Percentiles rank a stretch among this genome's conserved stretches.
These are phyloP conservation scores for Irena cyanogastra DNA, from an alignment of 2,113 vertebrate species.

Conservation along the genomic window DNA sequence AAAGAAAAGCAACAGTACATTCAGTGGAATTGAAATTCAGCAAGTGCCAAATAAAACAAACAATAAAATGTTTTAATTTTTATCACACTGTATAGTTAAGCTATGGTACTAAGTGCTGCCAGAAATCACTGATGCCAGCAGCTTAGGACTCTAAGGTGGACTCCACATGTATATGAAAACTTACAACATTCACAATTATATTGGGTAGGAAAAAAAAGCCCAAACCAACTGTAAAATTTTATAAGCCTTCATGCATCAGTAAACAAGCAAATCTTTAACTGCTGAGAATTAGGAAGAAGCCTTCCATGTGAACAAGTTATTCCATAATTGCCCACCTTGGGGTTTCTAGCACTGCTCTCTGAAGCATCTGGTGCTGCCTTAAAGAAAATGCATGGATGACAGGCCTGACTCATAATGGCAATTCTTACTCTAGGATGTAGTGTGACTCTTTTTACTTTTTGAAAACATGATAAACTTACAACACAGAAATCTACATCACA, in stretches of 20 bases:
- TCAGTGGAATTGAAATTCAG: background rate
- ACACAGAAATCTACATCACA: background rate
- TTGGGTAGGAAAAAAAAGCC: background rate
- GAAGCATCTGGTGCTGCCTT: background rate
- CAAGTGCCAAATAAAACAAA: background rate
- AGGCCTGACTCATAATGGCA: background rate
- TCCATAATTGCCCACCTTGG: background rate
- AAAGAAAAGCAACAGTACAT: background rate
- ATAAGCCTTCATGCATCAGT: background rate
- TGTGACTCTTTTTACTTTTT: background rate
- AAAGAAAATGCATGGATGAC: background rate
- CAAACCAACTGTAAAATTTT: background rate
- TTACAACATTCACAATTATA: background rate
- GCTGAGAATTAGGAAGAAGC: background rate
- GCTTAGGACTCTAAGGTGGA: background rate
- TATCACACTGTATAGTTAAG: background rate
- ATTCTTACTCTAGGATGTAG: background rate
- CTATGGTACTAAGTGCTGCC: background rate
- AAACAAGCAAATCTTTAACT: background rate
- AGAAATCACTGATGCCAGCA: background rate
- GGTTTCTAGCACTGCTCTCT: background rate
- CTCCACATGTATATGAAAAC: background rate
- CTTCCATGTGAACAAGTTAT: background rate
- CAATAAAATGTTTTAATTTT: background rate
- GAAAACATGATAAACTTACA: background rate